Base-by-base conservation (phyloP, 2,113 vertebrate genomes). In the Empidonax alnorum region DNA sequence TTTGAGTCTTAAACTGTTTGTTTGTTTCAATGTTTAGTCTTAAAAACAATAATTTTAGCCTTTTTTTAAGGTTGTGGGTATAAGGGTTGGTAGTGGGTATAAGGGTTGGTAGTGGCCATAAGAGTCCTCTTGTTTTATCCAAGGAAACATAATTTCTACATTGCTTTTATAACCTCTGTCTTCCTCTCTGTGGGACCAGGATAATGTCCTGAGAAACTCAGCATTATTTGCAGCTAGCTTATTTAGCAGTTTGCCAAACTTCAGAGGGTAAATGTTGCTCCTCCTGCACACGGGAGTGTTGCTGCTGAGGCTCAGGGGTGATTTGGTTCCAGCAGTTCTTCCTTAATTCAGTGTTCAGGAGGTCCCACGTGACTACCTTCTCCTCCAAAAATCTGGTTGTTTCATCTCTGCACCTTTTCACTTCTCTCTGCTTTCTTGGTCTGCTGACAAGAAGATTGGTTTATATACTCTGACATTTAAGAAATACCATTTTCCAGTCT, bases 401-500 rank as follows among this genome's bases (percentile, higher is more conserved):
- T 92, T 93, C 59, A 62, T 93, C 86, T 69, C 88, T 93, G 72
- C 71, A 52, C 89, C 87, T 92, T 95, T 88, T 93, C 47, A 33
- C 56, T 94, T 76, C 79, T 84, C 89, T 55, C 1, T 91, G 86
- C 89, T 87, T 93, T 75, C 80, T 78, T 87, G 76, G 47, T 90
- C 93, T 77, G 55, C 90, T 95, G 94, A 94, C 72, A 74, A 74
- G 94, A 74, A 80, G 86, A 88, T 90, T 94, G 88, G 75, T 86
- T 95, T 95, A 94, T 96, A 18, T 73, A 74, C 55, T 66, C 76
- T 95, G 94, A 96, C 95, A 93, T 95, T 96, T 95, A 93, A 92
- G 94, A 94, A 97, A 93, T 94, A 91, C 44, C 66, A 76, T 94
- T 97, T 97, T 95, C 92, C 84, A 91, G 91, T 75, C 91, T 94